These are phyloP conservation scores for Phalera bucephala DNA, from an alignment of 2,888 invertebrate species.

Conservation along the genomic window DNA sequence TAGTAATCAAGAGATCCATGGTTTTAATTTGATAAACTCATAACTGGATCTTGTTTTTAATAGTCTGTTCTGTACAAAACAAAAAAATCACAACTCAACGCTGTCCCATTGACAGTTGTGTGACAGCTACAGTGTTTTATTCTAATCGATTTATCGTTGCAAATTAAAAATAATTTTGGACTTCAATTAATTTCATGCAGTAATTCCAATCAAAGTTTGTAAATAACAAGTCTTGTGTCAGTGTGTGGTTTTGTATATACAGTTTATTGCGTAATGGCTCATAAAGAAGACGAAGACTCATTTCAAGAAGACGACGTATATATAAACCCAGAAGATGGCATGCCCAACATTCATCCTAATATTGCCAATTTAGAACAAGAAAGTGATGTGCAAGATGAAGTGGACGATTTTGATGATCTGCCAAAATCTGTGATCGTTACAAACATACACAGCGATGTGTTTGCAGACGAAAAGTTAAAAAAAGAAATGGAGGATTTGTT, in stretches of 20 bases:
- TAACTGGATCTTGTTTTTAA: too few species aligned
- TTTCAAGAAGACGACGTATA: conserved; percentile 88
- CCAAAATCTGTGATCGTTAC: conserved; percentile 95
- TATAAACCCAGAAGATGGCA: conserved; percentile 92
- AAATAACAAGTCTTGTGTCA: conserved; percentile 14
- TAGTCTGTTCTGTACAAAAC: too few species aligned
- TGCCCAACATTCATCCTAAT: conserved; percentile 93
- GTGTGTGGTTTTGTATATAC: conserved; percentile 10
- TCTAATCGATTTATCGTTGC: too few species aligned
- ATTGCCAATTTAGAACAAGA: conserved; percentile 87
- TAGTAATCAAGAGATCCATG: too few species aligned
- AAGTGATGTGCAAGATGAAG: conserved; percentile 86
- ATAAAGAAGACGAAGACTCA: conserved; percentile 68
- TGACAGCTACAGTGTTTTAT: too few species aligned
- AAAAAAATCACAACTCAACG: too few species aligned
- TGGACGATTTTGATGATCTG: conserved; percentile 89
- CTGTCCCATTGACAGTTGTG: too few species aligned
- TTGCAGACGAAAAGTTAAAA: conserved; percentile 85
- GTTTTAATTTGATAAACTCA: too few species aligned
- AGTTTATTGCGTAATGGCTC: conserved; percentile 49
- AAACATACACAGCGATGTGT: conserved; percentile 92
- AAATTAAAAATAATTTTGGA: conserved; percentile 5
- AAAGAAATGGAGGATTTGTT: conserved; percentile 93
- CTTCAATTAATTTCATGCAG: conserved; percentile 5
- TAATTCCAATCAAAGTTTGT: not conserved